These are phyloP conservation scores for Gortyna flavago DNA, from an alignment of 2,888 invertebrate genomes.

Conservation along the genomic window DNA sequence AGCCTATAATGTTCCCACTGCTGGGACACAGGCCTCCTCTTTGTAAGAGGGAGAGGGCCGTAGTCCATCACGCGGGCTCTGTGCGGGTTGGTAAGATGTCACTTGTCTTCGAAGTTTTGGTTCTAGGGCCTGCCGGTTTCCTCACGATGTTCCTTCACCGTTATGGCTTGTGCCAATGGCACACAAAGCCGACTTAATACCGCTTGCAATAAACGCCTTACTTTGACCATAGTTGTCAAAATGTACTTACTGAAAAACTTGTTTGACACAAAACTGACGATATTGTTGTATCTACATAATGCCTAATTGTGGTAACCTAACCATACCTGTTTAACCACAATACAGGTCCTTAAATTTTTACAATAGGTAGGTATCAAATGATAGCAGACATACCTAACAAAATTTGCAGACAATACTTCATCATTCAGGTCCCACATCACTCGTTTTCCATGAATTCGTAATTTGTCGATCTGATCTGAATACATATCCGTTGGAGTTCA, in stretches of 20 bases:
- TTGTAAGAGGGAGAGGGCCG: neutral
- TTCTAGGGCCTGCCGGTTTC: no score
- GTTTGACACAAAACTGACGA: neutral
- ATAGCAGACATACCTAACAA: slow-evolving; percentile 16
- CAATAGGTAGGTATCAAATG: slow-evolving; percentile 5
- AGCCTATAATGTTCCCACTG: neutral
- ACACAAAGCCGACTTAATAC: no score
- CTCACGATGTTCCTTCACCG: no score
- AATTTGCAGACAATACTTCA: slow-evolving; percentile 38
- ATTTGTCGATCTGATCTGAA: slow-evolving; percentile 51
- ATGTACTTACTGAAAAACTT: neutral
- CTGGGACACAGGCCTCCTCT: neutral
- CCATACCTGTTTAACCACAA: neutral
- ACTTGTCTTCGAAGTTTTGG: no score
- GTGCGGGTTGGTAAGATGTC: no score
- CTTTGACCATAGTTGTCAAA: neutral
- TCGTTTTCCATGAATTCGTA: slow-evolving; percentile 57
- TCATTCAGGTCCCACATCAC: slow-evolving; percentile 40
- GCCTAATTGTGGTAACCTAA: neutral
- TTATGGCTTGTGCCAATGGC: no score
- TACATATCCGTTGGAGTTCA: slow-evolving; percentile 61
- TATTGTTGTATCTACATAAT: neutral
- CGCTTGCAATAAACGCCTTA: no score
- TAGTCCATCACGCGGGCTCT: no score
- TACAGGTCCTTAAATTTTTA: neutral